phyloP scores from a whole-genome alignment of 2,113 vertebrate species.

The Colinus virginianus region DNA sequence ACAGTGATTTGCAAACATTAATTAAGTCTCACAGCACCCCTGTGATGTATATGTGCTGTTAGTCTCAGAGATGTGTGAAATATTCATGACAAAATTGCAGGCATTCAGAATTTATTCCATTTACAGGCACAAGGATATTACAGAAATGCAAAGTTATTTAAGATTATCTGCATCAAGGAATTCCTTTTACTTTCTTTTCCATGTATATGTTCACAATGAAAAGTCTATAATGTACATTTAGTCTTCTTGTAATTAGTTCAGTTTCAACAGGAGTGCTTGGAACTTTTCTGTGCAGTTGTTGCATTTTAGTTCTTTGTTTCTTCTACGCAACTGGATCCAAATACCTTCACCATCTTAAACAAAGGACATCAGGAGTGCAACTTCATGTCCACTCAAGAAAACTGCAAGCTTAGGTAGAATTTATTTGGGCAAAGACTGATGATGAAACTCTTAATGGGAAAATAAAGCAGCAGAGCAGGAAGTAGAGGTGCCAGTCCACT shows the following conservation, averaged over 20 bases:
- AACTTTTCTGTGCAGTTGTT: not conserved
- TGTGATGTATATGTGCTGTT: constrained; percentile 46
- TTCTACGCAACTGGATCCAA: not conserved
- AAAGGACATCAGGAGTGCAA: not conserved
- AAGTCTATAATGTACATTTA: not conserved
- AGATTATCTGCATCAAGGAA: not conserved
- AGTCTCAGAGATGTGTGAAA: constrained; percentile 50
- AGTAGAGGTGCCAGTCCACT: not conserved
- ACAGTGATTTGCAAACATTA: constrained; percentile 53
- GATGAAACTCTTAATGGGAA: not conserved
- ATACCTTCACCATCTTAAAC: not conserved
- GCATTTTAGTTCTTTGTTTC: not conserved
- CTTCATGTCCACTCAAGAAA: not conserved
- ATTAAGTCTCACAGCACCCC: constrained; percentile 41
- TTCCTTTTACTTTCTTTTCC: not conserved
- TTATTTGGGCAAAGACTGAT: not conserved
- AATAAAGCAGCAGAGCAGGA: not conserved
- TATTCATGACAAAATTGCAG: constrained; percentile 40
- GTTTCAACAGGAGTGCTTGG: not conserved
- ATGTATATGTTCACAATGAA: not conserved
- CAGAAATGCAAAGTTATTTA: not conserved
- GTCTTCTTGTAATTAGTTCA: not conserved
- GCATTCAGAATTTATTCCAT: not conserved
- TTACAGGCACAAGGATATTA: not conserved
- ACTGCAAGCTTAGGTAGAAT: not conserved